Conservation (phyloP, 2,113 vertebrate species). For the Hippopotamus amphibius region DNA sequence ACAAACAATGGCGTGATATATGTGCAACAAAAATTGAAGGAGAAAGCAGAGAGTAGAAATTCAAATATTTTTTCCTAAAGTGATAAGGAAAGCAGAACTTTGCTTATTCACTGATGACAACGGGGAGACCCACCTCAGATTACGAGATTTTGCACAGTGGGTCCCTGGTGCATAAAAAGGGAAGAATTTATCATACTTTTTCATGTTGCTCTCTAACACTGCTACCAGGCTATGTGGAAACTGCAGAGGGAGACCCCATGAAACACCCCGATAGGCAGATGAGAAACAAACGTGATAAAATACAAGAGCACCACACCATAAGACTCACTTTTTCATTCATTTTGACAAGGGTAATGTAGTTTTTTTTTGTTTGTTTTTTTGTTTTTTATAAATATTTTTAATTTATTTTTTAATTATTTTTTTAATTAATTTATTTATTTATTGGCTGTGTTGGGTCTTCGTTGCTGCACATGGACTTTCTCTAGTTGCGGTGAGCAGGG, state of each 20-base stretch:
- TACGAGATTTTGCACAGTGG: conserved; percentile 32
- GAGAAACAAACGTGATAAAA: conserved; percentile 74
- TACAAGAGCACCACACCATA: not conserved
- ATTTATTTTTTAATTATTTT: too few relatives aligned
- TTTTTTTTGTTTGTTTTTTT: conserved; percentile 10
- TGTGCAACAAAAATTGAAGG: not conserved
- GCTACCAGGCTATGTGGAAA: conserved; percentile 4
- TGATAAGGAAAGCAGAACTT: conserved; percentile 52
- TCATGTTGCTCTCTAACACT: conserved; percentile 49
- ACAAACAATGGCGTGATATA: not conserved
- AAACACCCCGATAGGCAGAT: conserved; percentile 28
- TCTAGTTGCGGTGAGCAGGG: too few relatives aligned
- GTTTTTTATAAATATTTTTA: too few relatives aligned
- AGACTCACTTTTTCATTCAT: conserved; percentile 73
- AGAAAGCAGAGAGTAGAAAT: conserved; percentile 15
- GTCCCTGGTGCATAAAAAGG: not conserved
- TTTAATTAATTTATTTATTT: too few relatives aligned
- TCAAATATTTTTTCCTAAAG: conserved; percentile 55
- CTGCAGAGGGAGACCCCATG: not conserved
- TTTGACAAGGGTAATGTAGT: conserved; percentile 75
- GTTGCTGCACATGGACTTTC: too few relatives aligned
- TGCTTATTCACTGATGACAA: conserved; percentile 53
- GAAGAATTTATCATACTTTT: conserved; percentile 69
- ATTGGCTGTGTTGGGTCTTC: too few relatives aligned
- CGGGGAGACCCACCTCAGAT: conserved; percentile 28